Conservation (phyloP, 2,888 invertebrate genomes). For the Gortyna flavago region DNA sequence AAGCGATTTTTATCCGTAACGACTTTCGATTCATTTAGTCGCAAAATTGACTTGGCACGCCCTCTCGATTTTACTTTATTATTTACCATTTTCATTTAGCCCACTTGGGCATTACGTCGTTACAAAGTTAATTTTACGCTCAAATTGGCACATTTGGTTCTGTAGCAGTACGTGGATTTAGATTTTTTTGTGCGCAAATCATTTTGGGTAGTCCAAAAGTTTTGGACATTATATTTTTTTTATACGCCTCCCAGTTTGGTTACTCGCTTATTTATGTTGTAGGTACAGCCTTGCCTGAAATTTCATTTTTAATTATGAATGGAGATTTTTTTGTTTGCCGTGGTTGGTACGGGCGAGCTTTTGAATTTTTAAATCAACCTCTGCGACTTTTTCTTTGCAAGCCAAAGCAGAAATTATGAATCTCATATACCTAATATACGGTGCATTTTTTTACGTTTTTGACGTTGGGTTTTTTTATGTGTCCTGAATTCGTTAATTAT, state of each 20-base stretch:
- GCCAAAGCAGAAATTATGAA: neutral
- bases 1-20: slow-evolving; percentile 69
- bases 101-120: slow-evolving; percentile 69
- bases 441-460: neutral
- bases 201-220: slow-evolving; percentile 57
- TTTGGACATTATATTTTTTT: slow-evolving; percentile 55
- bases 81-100: slow-evolving; percentile 77
- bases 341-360: slow-evolving; percentile 9
- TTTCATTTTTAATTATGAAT: slow-evolving; percentile 56
- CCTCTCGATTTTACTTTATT: slow-evolving; percentile 74
- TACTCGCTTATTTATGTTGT: slow-evolving; percentile 58
- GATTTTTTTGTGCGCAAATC: slow-evolving; percentile 61
- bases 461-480: too few relatives aligned
- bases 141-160: slow-evolving; percentile 61
- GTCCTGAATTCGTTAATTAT: neutral
- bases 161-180: slow-evolving; percentile 50
- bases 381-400: slow-evolving; percentile 21
- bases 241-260: slow-evolving; percentile 46
- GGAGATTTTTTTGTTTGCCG: slow-evolving; percentile 37
- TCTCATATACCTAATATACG: neutral
- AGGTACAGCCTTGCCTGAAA: slow-evolving; percentile 37
- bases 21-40: slow-evolving; percentile 76
- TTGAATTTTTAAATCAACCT: slow-evolving; percentile 31
- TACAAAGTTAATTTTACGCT: slow-evolving; percentile 71
- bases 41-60: slow-evolving; percentile 75